Conservation (phyloP, 2,797 vertebrate genomes). For the Ambastaia sidthimunki region DNA sequence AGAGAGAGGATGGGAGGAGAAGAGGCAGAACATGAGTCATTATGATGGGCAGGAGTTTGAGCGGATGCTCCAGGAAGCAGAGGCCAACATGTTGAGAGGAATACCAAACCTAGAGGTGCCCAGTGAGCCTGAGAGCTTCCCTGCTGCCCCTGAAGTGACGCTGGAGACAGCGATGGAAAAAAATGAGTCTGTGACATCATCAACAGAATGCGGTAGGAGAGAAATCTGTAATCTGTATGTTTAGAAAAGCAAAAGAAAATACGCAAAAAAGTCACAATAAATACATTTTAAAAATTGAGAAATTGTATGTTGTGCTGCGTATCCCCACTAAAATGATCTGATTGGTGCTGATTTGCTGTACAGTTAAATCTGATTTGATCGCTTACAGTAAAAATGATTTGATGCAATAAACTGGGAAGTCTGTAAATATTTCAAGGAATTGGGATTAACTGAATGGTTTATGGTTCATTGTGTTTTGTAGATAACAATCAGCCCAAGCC, state of each 20-base stretch:
- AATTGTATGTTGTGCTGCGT: too few species aligned
- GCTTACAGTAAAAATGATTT: background rate
- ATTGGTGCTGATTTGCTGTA: too few species aligned
- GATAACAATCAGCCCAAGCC: conserved; percentile 67
- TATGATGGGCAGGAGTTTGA: conserved; percentile 94
- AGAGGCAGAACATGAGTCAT: conserved; percentile 89
- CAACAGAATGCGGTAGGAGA: conserved; percentile 54
- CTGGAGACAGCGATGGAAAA: conserved; percentile 71
- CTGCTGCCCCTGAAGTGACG: conserved; percentile 50
- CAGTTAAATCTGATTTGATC: too few species aligned
- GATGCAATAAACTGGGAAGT: too few species aligned
- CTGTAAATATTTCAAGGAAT: background rate
- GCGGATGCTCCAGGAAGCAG: conserved; percentile 91
- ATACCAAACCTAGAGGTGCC: conserved; percentile 87
- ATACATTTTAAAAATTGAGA: too few species aligned
- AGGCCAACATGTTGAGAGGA: conserved; percentile 95
- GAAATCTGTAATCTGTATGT: background rate
- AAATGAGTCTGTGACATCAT: conserved; percentile 65
- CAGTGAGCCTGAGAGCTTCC: conserved; percentile 64
- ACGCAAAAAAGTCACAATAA: background rate
- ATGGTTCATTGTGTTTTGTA: conserved; percentile 35
- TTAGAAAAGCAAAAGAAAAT: background rate
- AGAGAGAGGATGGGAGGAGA: conserved; percentile 95
- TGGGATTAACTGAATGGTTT: background rate
- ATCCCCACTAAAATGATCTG: too few species aligned